A percentile compares a stretch with the other conserved stretches of the same genome.
Conservation (phyloP, 92 coral and sea anemone species). For the Scolanthus callimorphus region DNA sequence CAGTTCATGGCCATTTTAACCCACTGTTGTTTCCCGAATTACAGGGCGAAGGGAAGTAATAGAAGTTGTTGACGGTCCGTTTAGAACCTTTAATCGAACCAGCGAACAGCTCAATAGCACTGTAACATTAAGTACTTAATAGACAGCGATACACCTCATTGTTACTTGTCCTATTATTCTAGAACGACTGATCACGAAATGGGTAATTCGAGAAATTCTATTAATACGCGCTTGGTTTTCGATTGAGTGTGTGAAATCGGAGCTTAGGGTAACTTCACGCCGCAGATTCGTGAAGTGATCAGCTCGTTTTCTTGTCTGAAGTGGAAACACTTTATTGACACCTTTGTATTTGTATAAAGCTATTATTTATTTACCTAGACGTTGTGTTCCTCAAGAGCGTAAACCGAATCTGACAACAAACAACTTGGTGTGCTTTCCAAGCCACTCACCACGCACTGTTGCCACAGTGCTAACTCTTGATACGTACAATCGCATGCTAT, state of each 20-base stretch:
- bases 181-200: background rate
- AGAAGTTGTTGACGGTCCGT: background rate
- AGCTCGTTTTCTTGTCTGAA: background rate
- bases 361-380: constrained; percentile 18
- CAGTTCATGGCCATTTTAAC: no score
- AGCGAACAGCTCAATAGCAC: no score
- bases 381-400: constrained; percentile 14
- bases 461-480: no score
- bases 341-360: constrained; percentile 22
- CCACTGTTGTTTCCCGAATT: background rate
- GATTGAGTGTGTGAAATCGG: background rate
- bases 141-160: background rate
- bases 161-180: background rate
- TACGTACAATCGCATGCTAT: no score
- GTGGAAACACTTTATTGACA: constrained; percentile 30
- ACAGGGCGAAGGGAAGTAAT: background rate
- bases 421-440: no score
- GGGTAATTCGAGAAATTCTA: no score
- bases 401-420: constrained; percentile 2
- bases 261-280: constrained; percentile 9
- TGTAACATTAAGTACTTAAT: no score
- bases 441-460: no score
- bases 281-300: background rate
- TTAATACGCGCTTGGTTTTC: background rate
- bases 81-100: background rate